Conservation (phyloP, 2,797 vertebrate genomes). For the Amblyraja radiata region DNA sequence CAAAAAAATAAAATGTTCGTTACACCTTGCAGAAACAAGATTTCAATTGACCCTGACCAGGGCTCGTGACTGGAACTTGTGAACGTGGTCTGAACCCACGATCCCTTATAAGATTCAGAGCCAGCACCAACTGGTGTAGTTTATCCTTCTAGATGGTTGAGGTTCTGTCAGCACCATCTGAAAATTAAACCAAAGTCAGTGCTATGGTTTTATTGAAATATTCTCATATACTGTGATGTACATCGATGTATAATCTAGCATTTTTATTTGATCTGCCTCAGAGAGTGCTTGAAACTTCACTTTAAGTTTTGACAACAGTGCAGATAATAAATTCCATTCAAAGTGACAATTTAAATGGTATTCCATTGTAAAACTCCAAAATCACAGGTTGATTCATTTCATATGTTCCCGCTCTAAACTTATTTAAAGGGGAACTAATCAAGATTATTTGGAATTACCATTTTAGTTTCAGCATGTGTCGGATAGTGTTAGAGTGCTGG, state of each 20-base stretch:
- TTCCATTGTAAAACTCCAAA: background rate
- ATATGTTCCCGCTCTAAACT: background rate
- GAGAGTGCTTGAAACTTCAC: background rate
- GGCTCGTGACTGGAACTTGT: constrained; percentile 45
- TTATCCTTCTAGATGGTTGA: constrained; percentile 80
- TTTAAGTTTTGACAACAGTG: background rate
- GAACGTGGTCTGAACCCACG: constrained; percentile 60
- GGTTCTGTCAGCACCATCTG: constrained; percentile 91
- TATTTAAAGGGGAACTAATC: background rate
- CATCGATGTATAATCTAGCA: background rate
- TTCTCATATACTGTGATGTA: background rate
- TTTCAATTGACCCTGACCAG: constrained; percentile 53
- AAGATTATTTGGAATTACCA: background rate
- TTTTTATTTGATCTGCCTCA: background rate
- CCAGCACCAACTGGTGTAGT: constrained; percentile 57
- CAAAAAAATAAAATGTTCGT: constrained; percentile 58
- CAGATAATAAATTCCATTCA: background rate
- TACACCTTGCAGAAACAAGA: constrained; percentile 44
- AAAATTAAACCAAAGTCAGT: constrained; percentile 42
- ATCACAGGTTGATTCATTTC: background rate
- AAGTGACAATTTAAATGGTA: background rate
- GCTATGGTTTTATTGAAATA: background rate
- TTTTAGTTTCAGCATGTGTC: background rate
- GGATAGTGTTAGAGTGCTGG: too few relatives aligned
- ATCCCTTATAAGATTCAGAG: constrained; percentile 56